These are phyloP conservation scores for Nemoura dubitans DNA, from an alignment of 2,888 invertebrate genomes.

Conservation along the genomic window DNA sequence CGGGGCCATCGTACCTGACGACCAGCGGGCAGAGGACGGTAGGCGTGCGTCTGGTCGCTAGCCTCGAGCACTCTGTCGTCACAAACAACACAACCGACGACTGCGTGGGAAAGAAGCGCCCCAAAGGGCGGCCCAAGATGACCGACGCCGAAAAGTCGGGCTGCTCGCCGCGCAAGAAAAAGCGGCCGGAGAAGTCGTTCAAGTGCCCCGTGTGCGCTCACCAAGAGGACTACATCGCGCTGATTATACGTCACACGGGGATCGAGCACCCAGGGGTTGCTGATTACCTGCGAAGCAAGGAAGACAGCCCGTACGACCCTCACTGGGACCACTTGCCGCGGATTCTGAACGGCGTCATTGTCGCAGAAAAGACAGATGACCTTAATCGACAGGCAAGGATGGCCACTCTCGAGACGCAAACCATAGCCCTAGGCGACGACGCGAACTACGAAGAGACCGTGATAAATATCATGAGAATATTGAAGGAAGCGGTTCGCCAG, in stretches of 20 bases:
- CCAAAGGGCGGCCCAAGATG: background rate
- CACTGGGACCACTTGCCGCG: background rate
- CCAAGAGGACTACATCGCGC: constrained; percentile 34
- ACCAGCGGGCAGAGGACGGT: background rate
- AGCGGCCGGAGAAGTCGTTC: constrained; percentile 48
- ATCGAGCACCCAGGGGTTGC: background rate
- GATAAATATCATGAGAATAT: background rate
- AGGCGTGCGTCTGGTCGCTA: background rate
- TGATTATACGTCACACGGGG: background rate
- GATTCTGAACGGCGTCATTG: background rate
- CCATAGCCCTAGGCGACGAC: background rate
- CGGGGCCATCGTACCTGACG: background rate
- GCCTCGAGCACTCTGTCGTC: background rate
- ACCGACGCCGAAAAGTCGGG: background rate
- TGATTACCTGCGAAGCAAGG: background rate
- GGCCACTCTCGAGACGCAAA: background rate
- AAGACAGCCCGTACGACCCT: background rate
- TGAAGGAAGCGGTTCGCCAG: background rate
- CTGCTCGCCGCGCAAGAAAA: background rate
- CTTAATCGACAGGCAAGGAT: background rate
- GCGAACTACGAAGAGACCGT: background rate
- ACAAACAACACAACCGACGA: background rate
- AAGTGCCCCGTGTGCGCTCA: constrained; percentile 49
- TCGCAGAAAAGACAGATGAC: background rate
- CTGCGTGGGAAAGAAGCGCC: background rate